Conservation (phyloP, 2,113 vertebrate species). For the Dicentrarchus labrax region DNA sequence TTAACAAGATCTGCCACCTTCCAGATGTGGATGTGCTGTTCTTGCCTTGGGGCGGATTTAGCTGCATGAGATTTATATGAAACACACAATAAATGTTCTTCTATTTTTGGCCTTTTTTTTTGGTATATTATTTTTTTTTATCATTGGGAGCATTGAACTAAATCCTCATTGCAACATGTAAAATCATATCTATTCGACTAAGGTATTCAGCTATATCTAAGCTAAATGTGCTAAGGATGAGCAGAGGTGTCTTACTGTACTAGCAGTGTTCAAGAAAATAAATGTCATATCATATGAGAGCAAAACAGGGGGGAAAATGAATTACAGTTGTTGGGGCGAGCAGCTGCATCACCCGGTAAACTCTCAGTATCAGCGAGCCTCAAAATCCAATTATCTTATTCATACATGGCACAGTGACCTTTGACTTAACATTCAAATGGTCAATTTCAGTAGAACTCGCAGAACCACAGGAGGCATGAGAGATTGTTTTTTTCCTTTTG, state of each 20-base stretch:
- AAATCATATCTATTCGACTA: not conserved
- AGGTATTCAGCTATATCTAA: not conserved
- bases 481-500: constrained; percentile 52
- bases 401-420: constrained; percentile 70
- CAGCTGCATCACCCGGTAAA: constrained; percentile 44
- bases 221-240: constrained; percentile 11
- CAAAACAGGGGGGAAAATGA: constrained; percentile 37
- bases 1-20: constrained; percentile 70
- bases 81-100: constrained; percentile 25
- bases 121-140: not conserved
- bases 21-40: constrained; percentile 71
- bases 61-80: constrained; percentile 36
- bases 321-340: constrained; percentile 45
- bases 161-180: constrained; percentile 10
- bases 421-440: constrained; percentile 74
- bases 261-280: constrained; percentile 35
- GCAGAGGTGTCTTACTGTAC: constrained; percentile 27
- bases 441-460: constrained; percentile 60
- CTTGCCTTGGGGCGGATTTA: constrained; percentile 50
- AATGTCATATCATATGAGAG: constrained; percentile 41
- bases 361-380: constrained; percentile 58
- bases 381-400: constrained; percentile 79
- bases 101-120: constrained; percentile 26
- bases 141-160: not conserved
- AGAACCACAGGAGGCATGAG: constrained; percentile 23